Base-by-base conservation (phyloP, 1,140 invertebrate species). In the Lepidotrigona ventralis region DNA sequence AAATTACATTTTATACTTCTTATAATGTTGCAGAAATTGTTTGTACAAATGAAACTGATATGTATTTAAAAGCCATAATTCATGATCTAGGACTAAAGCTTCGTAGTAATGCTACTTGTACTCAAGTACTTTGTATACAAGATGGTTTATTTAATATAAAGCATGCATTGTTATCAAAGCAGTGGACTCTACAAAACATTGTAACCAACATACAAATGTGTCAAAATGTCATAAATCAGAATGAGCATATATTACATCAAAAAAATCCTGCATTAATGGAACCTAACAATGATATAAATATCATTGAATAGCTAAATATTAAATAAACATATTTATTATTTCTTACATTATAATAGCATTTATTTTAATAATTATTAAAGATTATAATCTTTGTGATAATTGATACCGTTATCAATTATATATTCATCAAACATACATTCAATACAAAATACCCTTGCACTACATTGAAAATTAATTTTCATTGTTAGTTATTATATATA, bases 91-190 rank as follows among this genome's bases (percentile, higher is more conserved):
- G 98, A 5, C 90, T 97, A 0, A 95, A 96, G 91, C 89, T 99
- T 33, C 96, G 97, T 88, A 96, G 96, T 51, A 95, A 95, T n/a
- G 98, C 98, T 5, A 95, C 97, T 81, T 98, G 97, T 90, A 96
- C 96, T 0, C 95, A 95, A 70, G 94, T 99, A 15, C 96, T 97
- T 79, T 98, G 98, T 90, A 95, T 98, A 29, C 95, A 97, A 56
- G 97, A 97, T 90, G 98, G 97, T 29, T 95, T 97, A 89, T 99
- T 99, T 92, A 95, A 95, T n/a, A 73, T 97, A 11, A 94, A 97
- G 0, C 93, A 97, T 89, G 96, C 98, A 19, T 92, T 99, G 12
- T 93, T 99, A 2, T 93, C 95, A 53, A 98, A 98, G 94, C 96
- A 99, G 86, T 99, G 98, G 97, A 95, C 94, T 77, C 87, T 98